Evolutionary conservation across 2,113 vertebrate species (phyloP), one percentile per base, ranked within the genome.

Genomic region (Anoura caudifer): DNA sequence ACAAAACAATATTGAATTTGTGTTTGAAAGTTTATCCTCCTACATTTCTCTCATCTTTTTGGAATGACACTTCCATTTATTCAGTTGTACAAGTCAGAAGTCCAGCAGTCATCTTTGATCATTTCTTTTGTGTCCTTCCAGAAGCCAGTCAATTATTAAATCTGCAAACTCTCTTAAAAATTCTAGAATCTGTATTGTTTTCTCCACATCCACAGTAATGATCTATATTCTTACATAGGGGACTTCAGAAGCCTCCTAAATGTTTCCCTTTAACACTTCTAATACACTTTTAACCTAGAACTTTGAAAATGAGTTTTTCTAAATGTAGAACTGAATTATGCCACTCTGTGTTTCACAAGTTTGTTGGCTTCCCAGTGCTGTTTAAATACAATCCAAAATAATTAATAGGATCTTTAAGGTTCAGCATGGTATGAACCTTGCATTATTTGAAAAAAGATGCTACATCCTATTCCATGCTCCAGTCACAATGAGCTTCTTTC

Each of bases 1-100:
- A 95, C 89, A 87, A 73, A 22, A 67, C n/a, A 91, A 75, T 8
- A 86, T 45, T 84, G 41, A 87, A 63, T 92, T 95, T 95, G 56
- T 90, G 6, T 9, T 59, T 47, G 4, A 80, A 95, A 91, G 1
- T 52, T 81, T 17, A 61, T 41, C 16, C 15, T 94, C 20, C 47
- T 90, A 14, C 12, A 72, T 16, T 84, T 93, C 88, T 20, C 38
- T 33, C 87, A 16, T 50, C n/a, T 84, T 90, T 92, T 63, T 17
- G 63, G 38, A 76, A 59, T 84, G 26, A 16, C 11, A 28, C 17
- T 17, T 80, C 16, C 12, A 76, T 81, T 41, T 33, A 87, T n/a
- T 0, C n/a, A 52, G 5, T 85, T 80, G 52, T 6, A 22, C 5
- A 80, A 88, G 17, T 83, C 28, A 90, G 36, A 94, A 70, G 76